Base-by-base conservation (phyloP, 1,140 invertebrate genomes). In the Ridgeia piscesae region DNA sequence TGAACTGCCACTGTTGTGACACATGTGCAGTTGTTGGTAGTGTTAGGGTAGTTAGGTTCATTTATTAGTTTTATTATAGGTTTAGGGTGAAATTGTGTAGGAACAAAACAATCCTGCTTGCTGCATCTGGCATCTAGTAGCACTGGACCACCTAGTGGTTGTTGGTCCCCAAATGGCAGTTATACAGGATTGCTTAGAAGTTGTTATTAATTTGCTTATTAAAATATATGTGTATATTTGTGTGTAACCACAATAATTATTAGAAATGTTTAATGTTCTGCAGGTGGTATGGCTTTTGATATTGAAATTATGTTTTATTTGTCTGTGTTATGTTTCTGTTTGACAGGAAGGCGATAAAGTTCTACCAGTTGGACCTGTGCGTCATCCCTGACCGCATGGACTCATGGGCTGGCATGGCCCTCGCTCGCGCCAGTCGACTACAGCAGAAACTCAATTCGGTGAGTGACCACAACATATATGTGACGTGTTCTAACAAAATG, bases 391-490 rank as follows among this genome's bases (percentile, higher is more conserved):
- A 96, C 91, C 96, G 98, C 90, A 97, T 99, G 90, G 98, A 98
- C 96, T 98, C 98, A 0, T 99, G 98, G 99, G 98, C 98, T 11
- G 98, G 97, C 33, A 97, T 99, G 95, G 98, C 98, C 0, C 96
- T 99, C 92, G 97, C 98, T 2, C 97, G 97, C 94, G 97, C 97
- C 35, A 98, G 97, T 93, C 97, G 97, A 94, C 96, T 99, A 90
- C 98, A 98, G 94, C 97, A 97, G 31, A 97, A 97, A 95, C 95
- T 99, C 0, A 98, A 98, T 95, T 98, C 97, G 88, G 96, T 96
- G 92, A 94, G 94, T 95, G 48, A 21, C 21, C 2, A 34, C 35
- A 35, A 89, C 89, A 34, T 34, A 6, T 17, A 89, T 33, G 89
- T n/a, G n/a, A n/a, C n/a, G n/a, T n/a, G n/a, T n/a, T n/a, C n/a